These are phyloP conservation scores for Nerophis ophidion DNA, from an alignment of 2,113 vertebrate genomes.

Conservation along the genomic window DNA sequence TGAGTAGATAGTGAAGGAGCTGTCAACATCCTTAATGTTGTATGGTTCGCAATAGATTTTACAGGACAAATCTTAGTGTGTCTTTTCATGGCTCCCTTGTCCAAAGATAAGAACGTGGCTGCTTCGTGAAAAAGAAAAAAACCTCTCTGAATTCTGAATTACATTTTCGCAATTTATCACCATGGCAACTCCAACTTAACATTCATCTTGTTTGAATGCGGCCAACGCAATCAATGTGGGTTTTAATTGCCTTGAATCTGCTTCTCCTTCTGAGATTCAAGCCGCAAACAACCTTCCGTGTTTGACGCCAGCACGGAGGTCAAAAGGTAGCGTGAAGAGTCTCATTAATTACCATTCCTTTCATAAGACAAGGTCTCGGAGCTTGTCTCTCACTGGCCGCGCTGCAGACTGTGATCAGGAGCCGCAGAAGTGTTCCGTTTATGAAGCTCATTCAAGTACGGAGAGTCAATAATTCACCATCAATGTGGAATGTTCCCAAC, in stretches of 20 bases:
- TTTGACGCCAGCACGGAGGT: conserved; percentile 13
- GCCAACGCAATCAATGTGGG: conserved; percentile 14
- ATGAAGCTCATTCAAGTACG: conserved; percentile 9
- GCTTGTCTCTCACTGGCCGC: not conserved
- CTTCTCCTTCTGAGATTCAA: conserved; percentile 5
- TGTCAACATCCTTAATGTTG: too few relatives aligned
- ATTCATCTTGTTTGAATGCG: conserved; percentile 10
- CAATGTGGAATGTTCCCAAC: not conserved
- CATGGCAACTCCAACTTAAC: conserved; percentile 40
- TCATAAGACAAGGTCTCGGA: not conserved
- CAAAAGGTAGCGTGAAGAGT: conserved; percentile 6
- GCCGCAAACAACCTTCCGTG: not conserved
- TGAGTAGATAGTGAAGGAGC: too few relatives aligned
- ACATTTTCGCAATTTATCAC: conserved; percentile 33
- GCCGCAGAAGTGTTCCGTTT: conserved; percentile 11
- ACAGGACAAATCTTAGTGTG: too few relatives aligned
- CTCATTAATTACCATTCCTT: conserved; percentile 20
- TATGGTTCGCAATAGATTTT: too few relatives aligned
- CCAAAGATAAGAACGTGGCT: too few relatives aligned
- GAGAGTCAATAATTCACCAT: not conserved
- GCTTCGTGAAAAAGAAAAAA: not conserved
- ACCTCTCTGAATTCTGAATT: conserved; percentile 38
- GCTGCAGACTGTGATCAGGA: not conserved
- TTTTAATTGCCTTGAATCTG: conserved; percentile 20
- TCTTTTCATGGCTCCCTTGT: too few relatives aligned